These are phyloP conservation scores for Elegia similella DNA, from an alignment of 2,888 invertebrate species.

Conservation along the genomic window DNA sequence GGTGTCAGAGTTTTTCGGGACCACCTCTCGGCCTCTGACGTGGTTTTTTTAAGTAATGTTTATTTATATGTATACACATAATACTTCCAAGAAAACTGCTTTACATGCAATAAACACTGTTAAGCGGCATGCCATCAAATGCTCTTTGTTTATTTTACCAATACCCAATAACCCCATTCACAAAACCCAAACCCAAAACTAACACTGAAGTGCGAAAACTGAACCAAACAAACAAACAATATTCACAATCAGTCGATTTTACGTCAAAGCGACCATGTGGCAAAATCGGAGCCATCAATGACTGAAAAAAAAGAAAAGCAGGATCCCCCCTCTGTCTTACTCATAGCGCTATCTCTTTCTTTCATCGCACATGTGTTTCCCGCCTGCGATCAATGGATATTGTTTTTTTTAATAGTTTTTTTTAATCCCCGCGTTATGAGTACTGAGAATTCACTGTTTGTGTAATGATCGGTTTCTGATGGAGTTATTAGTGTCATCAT, in stretches of 20 bases:
- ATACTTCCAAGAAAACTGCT: too few relatives aligned
- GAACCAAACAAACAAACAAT: constrained; percentile 2
- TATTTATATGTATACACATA: too few relatives aligned
- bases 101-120: too few relatives aligned
- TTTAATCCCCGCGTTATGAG: constrained; percentile 37
- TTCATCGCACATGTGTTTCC: constrained; percentile 57
- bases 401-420: constrained; percentile 51
- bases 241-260: constrained; percentile 37
- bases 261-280: constrained; percentile 59
- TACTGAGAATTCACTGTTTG: constrained; percentile 35
- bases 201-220: not conserved
- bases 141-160: not conserved
- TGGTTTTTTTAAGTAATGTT: too few relatives aligned
- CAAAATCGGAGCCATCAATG: constrained; percentile 61
- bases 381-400: constrained; percentile 63
- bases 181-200: not conserved
- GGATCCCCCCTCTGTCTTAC: constrained; percentile 36
- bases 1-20: too few relatives aligned
- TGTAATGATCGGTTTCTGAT: constrained; percentile 10
- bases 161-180: not conserved
- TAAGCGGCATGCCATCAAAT: too few relatives aligned
- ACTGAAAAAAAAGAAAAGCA: constrained; percentile 46
- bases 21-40: too few relatives aligned
- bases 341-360: constrained; percentile 45
- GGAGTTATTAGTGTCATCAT: not conserved